Conservation (phyloP, 2,797 vertebrate species). For the Epinephelus coioides region DNA sequence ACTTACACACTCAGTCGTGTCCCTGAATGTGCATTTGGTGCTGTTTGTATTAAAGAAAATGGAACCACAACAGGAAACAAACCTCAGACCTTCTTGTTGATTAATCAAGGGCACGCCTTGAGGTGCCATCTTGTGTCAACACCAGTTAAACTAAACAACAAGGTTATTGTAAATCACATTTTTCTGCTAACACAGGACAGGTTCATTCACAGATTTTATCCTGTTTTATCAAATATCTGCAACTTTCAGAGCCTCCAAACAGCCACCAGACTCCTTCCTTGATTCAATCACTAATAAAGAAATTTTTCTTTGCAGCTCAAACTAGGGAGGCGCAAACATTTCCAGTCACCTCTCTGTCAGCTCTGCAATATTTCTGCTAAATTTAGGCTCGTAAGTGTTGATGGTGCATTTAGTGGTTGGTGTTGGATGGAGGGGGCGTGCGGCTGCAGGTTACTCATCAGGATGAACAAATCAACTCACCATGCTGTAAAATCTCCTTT, state of each 20-base stretch:
- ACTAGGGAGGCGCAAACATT: too few relatives aligned
- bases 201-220: too few relatives aligned
- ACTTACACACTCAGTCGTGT: too few relatives aligned
- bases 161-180: neutral
- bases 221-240: neutral
- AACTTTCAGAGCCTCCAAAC: neutral
- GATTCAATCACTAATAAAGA: neutral
- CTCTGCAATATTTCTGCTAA: too few relatives aligned
- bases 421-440: too few relatives aligned
- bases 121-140: neutral
- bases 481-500: too few relatives aligned
- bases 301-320: too few relatives aligned
- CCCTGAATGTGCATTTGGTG: neutral
- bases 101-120: neutral
- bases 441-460: too few relatives aligned
- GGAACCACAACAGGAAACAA: neutral
- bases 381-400: too few relatives aligned
- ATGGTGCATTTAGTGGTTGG: too few relatives aligned
- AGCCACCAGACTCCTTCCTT: neutral
- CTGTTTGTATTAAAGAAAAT: neutral
- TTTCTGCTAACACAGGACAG: neutral
- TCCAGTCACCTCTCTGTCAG: too few relatives aligned
- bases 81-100: neutral
- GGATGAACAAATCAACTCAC: too few relatives aligned
- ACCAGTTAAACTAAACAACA: neutral